Evolutionary conservation across 2,888 invertebrate species (phyloP).

Genomic region (Allolobophora icterica): DNA sequence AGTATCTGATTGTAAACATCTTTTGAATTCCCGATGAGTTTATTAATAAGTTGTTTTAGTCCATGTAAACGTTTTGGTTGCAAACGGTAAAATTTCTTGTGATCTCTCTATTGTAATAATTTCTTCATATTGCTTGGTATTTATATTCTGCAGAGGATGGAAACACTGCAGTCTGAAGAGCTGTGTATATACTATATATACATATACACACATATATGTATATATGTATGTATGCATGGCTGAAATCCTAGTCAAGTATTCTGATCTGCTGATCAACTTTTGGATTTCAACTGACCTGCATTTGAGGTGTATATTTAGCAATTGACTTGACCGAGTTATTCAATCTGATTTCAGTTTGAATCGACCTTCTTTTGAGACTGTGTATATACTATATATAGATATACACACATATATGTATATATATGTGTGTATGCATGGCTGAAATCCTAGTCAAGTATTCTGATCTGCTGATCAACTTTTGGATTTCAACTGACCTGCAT

Average conservation of each 20-base stretch:
- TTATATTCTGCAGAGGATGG: neutral
- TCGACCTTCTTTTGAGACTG: too few species aligned
- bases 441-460: too few species aligned
- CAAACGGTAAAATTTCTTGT: neutral
- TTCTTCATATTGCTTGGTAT: neutral
- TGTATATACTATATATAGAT: too few species aligned
- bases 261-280: neutral
- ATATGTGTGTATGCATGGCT: too few species aligned
- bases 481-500: neutral
- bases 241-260: too few species aligned
- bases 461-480: neutral
- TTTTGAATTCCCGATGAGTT: neutral
- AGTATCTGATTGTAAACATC: neutral
- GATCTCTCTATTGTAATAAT: neutral
- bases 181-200: too few species aligned
- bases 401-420: too few species aligned
- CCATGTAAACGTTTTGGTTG: neutral
- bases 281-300: neutral
- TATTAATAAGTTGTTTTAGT: neutral
- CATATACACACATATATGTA: neutral
- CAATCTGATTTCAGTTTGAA: too few species aligned
- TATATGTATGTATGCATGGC: too few species aligned
- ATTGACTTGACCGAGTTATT: too few species aligned
- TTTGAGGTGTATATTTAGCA: neutral
- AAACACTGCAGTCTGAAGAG: neutral